These are phyloP conservation scores for Tetramorium simillimum DNA, from an alignment of 1,140 invertebrate genomes.

Conservation along the genomic window DNA sequence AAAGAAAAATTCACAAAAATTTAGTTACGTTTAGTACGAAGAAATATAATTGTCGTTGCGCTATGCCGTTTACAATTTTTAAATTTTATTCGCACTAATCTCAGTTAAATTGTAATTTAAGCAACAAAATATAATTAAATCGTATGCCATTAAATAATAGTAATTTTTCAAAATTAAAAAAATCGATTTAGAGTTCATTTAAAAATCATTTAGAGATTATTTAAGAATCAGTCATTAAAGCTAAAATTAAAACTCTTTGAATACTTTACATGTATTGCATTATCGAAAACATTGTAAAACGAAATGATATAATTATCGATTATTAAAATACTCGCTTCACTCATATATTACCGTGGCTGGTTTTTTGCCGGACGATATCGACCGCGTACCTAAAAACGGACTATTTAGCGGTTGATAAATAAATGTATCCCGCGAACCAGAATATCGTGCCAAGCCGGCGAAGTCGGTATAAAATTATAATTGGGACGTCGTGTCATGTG, in stretches of 20 bases:
- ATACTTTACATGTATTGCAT: not conserved
- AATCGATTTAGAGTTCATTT: not conserved
- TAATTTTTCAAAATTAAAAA: not conserved
- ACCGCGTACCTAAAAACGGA: slow-evolving; percentile 48
- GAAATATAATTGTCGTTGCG: not conserved
- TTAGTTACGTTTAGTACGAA: not conserved
- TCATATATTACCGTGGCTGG: not conserved
- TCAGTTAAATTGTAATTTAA: not conserved
- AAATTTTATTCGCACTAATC: not conserved
- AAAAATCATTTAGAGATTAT: not conserved
- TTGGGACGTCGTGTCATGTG: slow-evolving; percentile 49
- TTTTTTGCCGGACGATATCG: slow-evolving; percentile 43
- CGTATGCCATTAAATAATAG: not conserved
- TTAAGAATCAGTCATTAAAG: not conserved
- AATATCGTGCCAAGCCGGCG: slow-evolving; percentile 51
- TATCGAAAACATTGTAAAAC: not conserved
- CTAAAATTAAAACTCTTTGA: not conserved
- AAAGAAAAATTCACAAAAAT: not conserved
- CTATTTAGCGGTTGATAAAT: slow-evolving; percentile 60
- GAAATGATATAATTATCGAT: slow-evolving; percentile 4
- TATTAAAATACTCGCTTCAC: not conserved
- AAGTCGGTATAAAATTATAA: slow-evolving; percentile 55
- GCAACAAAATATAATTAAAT: not conserved
- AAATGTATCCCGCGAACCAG: slow-evolving; percentile 46
- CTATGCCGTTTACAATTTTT: not conserved